phyloP scores from a whole-genome alignment of 2,888 invertebrate species.

The Drosophila pseudotalamancana region DNA sequence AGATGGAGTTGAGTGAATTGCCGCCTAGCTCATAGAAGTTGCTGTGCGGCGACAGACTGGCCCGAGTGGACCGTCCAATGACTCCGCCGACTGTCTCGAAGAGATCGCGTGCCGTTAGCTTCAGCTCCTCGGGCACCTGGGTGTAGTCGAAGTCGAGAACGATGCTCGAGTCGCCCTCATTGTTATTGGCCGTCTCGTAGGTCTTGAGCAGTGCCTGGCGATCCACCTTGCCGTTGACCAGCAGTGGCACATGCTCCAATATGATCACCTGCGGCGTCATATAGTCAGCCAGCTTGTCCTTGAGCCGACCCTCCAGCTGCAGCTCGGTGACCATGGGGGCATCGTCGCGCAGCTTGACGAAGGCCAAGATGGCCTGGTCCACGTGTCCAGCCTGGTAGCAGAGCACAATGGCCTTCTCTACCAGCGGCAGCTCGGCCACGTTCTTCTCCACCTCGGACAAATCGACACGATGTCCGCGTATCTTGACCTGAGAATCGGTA shows the following conservation, averaged over 20 bases:
- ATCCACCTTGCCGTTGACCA: constrained; percentile 95
- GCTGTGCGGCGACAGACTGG: constrained; percentile 87
- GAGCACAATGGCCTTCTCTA: constrained; percentile 91
- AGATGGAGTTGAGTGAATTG: constrained; percentile 93
- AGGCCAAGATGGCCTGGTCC: constrained; percentile 90
- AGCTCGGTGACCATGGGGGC: constrained; percentile 85
- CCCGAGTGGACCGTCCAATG: constrained; percentile 88
- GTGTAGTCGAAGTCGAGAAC: constrained; percentile 88
- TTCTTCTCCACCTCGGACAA: constrained; percentile 92
- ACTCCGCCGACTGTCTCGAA: constrained; percentile 91
- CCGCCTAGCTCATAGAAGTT: constrained; percentile 95
- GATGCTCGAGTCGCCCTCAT: constrained; percentile 84
- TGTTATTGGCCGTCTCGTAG: constrained; percentile 90
- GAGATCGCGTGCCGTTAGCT: constrained; percentile 88
- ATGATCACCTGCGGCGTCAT: constrained; percentile 92
- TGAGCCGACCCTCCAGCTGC: constrained; percentile 88
- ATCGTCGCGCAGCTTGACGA: constrained; percentile 86
- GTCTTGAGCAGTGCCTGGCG: constrained; percentile 90
- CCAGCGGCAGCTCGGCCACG: constrained; percentile 87
- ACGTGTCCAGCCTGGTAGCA: constrained; percentile 91
- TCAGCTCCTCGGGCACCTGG: constrained; percentile 86
- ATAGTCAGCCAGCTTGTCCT: constrained; percentile 88
- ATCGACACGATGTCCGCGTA: constrained; percentile 94
- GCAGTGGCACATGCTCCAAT: constrained; percentile 90
- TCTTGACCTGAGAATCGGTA: constrained; percentile 93